Evolutionary conservation across 2,888 invertebrate genomes (phyloP), one percentile per base, ranked within the genome.

Genomic region (Platycheirus albimanus): DNA sequence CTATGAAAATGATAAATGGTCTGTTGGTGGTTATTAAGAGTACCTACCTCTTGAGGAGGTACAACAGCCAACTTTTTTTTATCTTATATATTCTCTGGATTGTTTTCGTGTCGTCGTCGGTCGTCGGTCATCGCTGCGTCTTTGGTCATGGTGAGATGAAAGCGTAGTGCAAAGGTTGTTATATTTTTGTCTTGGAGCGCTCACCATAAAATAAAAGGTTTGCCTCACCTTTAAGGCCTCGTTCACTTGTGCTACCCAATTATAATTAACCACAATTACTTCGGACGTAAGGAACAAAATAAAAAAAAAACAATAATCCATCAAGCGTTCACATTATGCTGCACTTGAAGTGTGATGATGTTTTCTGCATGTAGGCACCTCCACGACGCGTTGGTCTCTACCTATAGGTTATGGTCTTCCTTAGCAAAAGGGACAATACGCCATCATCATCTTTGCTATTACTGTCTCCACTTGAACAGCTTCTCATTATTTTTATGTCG

Each of bases 11-110:
- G 83, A 83, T 83, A 83, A 83, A 83, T 78, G 78, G 51, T 74
- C 78, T 64, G 72, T 64, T 83, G 83, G 69, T 24, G 78, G 78
- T 78, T 83, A 83, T 83, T 83, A 83, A 83, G 78, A 78, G 72
- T 64, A 28, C n/a, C n/a, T 49, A 17, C 28, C 20, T 58, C 38
- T 66, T 20, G 41, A 45, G 24, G 38, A 61, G 61, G 45, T n/a
- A n/a, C 30, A 45, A 24, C 8, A 38, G 8, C 24, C 2, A n/a
- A n/a, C n/a, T 5, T 52, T 13, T 19, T 10, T 56, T 30, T 61
- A 43, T 45, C 28, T 41, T 30, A 8, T 5, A n/a, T n/a, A n/a
- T n/a, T n/a, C n/a, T 19, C 11, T 1, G 30, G 45, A 61, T 61
- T 17, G 58, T 41, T 17, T 43, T 61, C 30, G 30, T 33, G 45